Evolutionary conservation across 1,140 invertebrate species (phyloP).

Genomic region (Zophobas morio): DNA sequence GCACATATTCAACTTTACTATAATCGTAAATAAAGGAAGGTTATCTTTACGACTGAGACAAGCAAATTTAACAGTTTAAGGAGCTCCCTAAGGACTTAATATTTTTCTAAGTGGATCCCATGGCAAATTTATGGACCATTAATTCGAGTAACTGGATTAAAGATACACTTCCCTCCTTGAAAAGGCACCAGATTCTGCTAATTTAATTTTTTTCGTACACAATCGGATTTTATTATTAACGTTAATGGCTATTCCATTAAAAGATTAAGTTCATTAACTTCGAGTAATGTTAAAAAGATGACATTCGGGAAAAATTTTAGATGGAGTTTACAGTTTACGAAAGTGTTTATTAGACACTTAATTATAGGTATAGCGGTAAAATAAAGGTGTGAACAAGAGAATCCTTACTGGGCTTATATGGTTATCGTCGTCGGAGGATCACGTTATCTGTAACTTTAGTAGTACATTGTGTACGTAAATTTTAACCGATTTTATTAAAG

Average conservation of each 20-base stretch:
- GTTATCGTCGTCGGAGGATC: neutral
- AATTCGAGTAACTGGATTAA: neutral
- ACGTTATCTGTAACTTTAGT: neutral
- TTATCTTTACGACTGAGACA: neutral
- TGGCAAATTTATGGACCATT: slow-evolving; percentile 17
- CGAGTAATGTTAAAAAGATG: neutral
- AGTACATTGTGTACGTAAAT: neutral
- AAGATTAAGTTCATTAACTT: neutral
- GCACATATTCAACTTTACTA: slow-evolving; percentile 11
- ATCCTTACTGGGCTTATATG: slow-evolving; percentile 13
- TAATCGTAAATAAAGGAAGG: slow-evolving; percentile 12
- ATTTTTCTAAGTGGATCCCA: neutral
- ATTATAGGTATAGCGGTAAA: slow-evolving; percentile 15
- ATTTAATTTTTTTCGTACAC: no score
- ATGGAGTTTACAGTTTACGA: neutral
- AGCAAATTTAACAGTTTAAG: neutral
- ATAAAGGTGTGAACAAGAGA: slow-evolving; percentile 21
- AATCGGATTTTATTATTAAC: no score
- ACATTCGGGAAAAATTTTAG: no score
- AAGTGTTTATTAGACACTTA: slow-evolving; percentile 19
- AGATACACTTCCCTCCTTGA: neutral
- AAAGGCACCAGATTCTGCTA: neutral
- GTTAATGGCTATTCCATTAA: no score
- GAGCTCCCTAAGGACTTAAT: neutral
- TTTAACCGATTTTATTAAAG: neutral